Evolutionary conservation across 2,113 vertebrate species (phyloP).

Genomic region (Gnathonemus longibarbis): DNA sequence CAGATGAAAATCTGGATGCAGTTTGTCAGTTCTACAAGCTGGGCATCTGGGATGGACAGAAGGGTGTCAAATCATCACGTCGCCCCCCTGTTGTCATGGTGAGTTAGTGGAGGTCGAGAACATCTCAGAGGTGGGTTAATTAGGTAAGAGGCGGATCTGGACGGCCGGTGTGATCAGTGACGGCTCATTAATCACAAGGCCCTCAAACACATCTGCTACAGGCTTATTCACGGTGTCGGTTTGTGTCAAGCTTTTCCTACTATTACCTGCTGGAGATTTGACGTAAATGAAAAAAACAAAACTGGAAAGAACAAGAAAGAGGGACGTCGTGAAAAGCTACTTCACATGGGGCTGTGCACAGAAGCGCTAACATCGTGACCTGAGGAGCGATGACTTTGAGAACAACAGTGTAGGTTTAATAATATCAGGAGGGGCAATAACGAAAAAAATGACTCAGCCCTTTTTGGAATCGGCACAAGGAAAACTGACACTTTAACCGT

Average conservation of each 20-base stretch:
- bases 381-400: background rate
- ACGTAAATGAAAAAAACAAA: background rate
- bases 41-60: background rate
- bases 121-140: slow-evolving; percentile 20
- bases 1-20: background rate
- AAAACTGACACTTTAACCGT: background rate
- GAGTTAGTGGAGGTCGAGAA: slow-evolving; percentile 14
- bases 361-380: background rate
- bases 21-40: background rate
- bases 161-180: background rate
- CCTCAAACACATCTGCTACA: background rate
- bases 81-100: background rate
- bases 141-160: slow-evolving; percentile 18
- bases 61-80: background rate
- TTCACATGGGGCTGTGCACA: background rate
- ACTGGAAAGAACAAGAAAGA: background rate
- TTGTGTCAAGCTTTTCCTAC: background rate
- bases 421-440: background rate
- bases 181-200: slow-evolving; percentile 18
- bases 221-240: background rate
- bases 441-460: background rate
- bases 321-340: background rate
- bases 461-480: background rate
- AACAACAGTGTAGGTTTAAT: background rate
- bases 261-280: background rate